These are phyloP conservation scores for Chaetodon trifascialis DNA, from an alignment of 2,113 vertebrate species.

Conservation along the genomic window DNA sequence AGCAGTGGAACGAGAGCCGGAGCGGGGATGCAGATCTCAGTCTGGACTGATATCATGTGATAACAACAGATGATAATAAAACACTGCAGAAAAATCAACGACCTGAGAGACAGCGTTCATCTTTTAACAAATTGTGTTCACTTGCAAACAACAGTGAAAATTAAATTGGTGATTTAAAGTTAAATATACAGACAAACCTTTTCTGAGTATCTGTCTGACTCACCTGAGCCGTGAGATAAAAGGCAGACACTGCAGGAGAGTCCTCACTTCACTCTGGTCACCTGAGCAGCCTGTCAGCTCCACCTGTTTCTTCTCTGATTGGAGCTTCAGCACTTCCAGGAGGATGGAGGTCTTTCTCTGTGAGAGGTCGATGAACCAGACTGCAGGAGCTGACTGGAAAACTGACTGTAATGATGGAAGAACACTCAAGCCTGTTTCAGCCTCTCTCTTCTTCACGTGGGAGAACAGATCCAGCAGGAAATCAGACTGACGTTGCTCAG, in stretches of 20 bases:
- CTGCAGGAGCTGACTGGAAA: conserved; percentile 29
- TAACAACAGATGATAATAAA: not conserved
- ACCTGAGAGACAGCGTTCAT: too few relatives aligned
- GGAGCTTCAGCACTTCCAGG: conserved; percentile 42
- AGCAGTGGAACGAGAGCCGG: conserved; percentile 37
- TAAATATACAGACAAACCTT: too few relatives aligned
- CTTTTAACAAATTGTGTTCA: too few relatives aligned
- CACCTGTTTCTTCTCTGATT: conserved; percentile 30
- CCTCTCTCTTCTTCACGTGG: conserved; percentile 1
- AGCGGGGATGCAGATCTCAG: conserved; percentile 36
- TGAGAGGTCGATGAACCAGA: conserved; percentile 20
- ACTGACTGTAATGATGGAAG: conserved; percentile 8
- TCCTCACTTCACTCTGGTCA: conserved; percentile 42
- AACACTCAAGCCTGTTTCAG: not conserved
- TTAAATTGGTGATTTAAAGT: too few relatives aligned
- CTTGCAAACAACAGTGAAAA: too few relatives aligned
- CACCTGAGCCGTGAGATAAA: conserved; percentile 42
- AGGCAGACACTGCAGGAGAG: conserved; percentile 42
- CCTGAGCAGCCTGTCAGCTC: not conserved
- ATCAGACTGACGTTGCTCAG: too few relatives aligned
- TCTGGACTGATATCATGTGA: conserved; percentile 13
- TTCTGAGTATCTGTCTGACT: too few relatives aligned
- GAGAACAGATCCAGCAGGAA: conserved; percentile 11
- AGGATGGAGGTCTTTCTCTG: conserved; percentile 40
- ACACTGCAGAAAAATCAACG: too few relatives aligned